phyloP scores from a whole-genome alignment of 2,113 vertebrate genomes.

The Leucopsar rothschildi region DNA sequence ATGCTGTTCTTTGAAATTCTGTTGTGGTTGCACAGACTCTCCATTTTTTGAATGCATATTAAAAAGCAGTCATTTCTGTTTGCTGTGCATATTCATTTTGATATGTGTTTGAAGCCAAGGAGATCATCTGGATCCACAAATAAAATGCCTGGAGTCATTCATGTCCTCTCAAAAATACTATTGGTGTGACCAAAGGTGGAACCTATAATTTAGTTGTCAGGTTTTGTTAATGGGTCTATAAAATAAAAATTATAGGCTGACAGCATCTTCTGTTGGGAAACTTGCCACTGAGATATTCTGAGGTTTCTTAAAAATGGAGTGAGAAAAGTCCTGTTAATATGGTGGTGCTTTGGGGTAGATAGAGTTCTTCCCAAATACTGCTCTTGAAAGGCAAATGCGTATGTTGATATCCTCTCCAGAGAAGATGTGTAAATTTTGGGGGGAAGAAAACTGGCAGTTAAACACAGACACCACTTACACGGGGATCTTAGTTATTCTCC shows the following conservation, averaged over 20 bases:
- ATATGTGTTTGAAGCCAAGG: not conserved
- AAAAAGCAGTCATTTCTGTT: constrained; percentile 5
- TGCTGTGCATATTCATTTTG: not conserved
- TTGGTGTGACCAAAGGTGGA: not conserved
- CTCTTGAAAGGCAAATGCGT: not conserved
- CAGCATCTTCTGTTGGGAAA: not conserved
- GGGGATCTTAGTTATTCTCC: not conserved
- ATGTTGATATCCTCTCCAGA: not conserved
- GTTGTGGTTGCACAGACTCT: not conserved
- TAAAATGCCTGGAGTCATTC: not conserved
- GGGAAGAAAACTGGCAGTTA: not conserved
- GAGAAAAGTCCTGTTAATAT: not conserved
- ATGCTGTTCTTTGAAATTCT: not conserved
- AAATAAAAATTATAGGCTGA: constrained; percentile 52
- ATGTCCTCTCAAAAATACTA: constrained; percentile 1
- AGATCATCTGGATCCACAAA: not conserved
- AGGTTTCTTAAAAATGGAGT: not conserved
- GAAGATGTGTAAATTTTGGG: not conserved
- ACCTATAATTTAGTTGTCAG: constrained; percentile 48
- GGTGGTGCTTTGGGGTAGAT: not conserved
- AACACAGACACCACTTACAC: not conserved
- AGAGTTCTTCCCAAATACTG: not conserved
- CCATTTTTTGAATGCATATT: not conserved
- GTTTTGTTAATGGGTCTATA: constrained; percentile 29
- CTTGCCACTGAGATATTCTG: not conserved